phyloP scores from a whole-genome alignment of 2,888 invertebrate species.

The Amaurobius ferox region DNA sequence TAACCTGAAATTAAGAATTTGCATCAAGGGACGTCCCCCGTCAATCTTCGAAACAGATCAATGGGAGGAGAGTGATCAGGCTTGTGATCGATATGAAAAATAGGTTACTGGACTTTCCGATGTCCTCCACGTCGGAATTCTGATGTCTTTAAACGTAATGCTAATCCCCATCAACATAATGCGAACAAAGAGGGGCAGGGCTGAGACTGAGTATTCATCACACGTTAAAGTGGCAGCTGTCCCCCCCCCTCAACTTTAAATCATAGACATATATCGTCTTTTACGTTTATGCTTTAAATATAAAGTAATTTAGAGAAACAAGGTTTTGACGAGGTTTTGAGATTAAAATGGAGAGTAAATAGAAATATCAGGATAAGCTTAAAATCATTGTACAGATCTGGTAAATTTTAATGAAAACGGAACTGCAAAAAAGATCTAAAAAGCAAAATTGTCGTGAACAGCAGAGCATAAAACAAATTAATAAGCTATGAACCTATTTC shows the following conservation, averaged over 20 bases:
- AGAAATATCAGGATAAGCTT: not conserved
- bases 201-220: constrained; percentile 49
- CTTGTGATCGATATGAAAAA: constrained; percentile 68
- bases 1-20: not conserved
- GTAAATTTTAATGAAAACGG: too few species aligned
- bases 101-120: constrained; percentile 65
- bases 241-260: too few species aligned
- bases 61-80: constrained; percentile 28
- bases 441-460: too few species aligned
- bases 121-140: constrained; percentile 50
- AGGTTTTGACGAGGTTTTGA: not conserved
- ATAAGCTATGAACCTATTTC: too few species aligned
- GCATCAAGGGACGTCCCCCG: constrained; percentile 28
- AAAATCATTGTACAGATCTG: too few species aligned
- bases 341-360: not conserved
- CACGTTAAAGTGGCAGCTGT: constrained; percentile 10
- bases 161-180: constrained; percentile 60
- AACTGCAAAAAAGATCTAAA: too few species aligned
- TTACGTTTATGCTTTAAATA: constrained; percentile 11
- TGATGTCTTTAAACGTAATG: constrained; percentile 55
- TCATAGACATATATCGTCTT: too few species aligned
- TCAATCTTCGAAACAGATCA: constrained; percentile 43
- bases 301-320: constrained; percentile 32
- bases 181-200: constrained; percentile 36
- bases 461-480: too few species aligned